A percentile compares a stretch with the other conserved stretches of the same genome.
Conservation (phyloP, 30 jellyfish, hydroid and myxozoan genomes). For the Turritopsis rubra region DNA sequence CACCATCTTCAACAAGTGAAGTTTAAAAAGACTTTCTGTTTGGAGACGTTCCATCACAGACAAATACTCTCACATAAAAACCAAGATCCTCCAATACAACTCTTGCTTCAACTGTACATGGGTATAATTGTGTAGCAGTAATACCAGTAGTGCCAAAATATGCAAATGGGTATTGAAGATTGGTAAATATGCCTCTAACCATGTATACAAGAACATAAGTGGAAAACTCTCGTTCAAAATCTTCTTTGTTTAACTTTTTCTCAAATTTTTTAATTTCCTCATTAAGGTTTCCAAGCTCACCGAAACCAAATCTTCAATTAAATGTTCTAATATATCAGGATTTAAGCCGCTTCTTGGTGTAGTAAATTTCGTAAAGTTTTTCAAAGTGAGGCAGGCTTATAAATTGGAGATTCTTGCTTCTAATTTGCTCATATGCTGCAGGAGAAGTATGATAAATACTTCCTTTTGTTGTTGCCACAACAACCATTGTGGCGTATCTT, state of each 20-base stretch:
- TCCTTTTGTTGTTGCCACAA: slow-evolving; percentile 16
- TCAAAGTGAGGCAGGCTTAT: not conserved
- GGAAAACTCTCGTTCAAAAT: not conserved
- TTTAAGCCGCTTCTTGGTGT: slow-evolving; percentile 6
- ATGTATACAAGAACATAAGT: not conserved
- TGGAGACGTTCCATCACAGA: slow-evolving; percentile 16
- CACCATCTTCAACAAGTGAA: not conserved
- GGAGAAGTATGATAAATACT: slow-evolving; percentile 7
- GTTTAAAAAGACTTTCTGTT: not conserved
- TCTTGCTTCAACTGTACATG: slow-evolving; percentile 10
- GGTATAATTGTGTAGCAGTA: slow-evolving; percentile 7
- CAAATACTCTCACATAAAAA: slow-evolving; percentile 16
- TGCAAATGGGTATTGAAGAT: slow-evolving; percentile 5
- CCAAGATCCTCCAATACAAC: slow-evolving; percentile 13
- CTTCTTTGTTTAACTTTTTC: not conserved
- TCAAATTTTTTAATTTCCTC: slow-evolving; percentile 11
- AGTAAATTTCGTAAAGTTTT: slow-evolving; percentile 3
- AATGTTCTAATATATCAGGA: not conserved
- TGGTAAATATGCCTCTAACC: slow-evolving; percentile 8
- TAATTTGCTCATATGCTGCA: not conserved
- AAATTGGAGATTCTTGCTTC: not conserved
- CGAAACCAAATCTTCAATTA: slow-evolving; percentile 3
- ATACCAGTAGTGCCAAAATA: slow-evolving; percentile 3
- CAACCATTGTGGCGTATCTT: not conserved
- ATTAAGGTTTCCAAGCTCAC: slow-evolving; percentile 29